Percentiles rank a stretch among this genome's conserved stretches.
Evolutionary conservation across 1,140 invertebrate genomes (phyloP).

Genomic region (Oreohelix idahoensis): DNA sequence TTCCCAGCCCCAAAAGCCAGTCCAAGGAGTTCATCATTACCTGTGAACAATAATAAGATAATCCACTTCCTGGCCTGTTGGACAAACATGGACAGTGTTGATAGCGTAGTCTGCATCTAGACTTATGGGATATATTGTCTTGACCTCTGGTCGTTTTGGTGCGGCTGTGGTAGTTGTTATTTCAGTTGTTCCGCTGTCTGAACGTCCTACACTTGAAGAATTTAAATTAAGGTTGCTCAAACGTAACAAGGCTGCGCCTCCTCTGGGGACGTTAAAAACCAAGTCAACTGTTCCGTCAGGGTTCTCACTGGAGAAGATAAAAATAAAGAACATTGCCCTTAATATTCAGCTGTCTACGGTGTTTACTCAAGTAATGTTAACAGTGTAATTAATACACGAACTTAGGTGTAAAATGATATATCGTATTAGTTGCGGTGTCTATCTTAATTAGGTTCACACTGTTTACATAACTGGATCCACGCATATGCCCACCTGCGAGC

Average conservation of each 20-base stretch:
- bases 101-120: slow-evolving; percentile 20
- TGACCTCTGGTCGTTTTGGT: not conserved
- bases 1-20: no score
- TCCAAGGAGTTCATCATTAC: not conserved
- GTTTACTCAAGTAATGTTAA: no score
- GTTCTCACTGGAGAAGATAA: slow-evolving; percentile 11
- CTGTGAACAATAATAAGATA: slow-evolving; percentile 32
- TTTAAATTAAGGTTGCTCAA: not conserved
- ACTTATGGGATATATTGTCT: slow-evolving; percentile 12
- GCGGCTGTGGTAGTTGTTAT: no score
- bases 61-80: not conserved
- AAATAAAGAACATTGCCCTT: no score
- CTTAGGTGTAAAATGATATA: no score
- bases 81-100: slow-evolving; percentile 14
- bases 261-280: slow-evolving; percentile 22
- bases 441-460: no score
- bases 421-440: no score
- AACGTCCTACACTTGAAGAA: not conserved
- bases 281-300: slow-evolving; percentile 5
- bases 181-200: not conserved
- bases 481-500: no score
- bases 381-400: no score
- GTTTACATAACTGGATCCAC: no score
- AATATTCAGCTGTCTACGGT: no score
- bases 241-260: not conserved